Evolutionary conservation across 2,113 vertebrate species (phyloP).

Genomic region (Genyomyrus donnyi): DNA sequence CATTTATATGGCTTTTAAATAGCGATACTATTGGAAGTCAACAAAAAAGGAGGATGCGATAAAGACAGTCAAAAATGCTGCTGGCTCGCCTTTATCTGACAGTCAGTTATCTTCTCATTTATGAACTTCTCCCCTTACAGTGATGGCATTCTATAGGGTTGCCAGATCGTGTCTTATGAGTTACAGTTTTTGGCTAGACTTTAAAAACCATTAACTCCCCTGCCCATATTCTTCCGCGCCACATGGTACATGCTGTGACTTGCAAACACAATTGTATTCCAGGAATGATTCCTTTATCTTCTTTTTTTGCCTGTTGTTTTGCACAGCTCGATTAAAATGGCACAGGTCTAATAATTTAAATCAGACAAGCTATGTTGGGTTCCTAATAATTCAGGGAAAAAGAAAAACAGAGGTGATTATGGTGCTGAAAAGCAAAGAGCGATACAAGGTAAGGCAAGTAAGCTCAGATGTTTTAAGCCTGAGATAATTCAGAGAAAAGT

Average conservation of each 20-base stretch:
- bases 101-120: slow-evolving; percentile 8
- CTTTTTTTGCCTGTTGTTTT: slow-evolving; percentile 3
- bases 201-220: neutral
- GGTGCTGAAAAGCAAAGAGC: neutral
- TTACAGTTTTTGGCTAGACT: neutral
- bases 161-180: neutral
- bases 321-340: neutral
- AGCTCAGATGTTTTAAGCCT: neutral
- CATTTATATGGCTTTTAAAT: neutral
- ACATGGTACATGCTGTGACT: neutral
- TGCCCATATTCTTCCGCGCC: neutral
- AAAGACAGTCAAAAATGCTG: neutral
- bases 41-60: neutral
- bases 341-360: slow-evolving; percentile 17
- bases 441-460: neutral
- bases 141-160: neutral
- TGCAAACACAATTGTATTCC: neutral
- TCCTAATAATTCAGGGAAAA: slow-evolving; percentile 13
- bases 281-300: neutral
- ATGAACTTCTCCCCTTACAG: neutral
- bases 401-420: neutral
- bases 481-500: neutral
- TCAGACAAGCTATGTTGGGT: slow-evolving; percentile 1
- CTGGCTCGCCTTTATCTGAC: neutral
- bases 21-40: neutral